Conservation (phyloP, 1,140 invertebrate genomes). For the Daktulosphaira vitifoliae region DNA sequence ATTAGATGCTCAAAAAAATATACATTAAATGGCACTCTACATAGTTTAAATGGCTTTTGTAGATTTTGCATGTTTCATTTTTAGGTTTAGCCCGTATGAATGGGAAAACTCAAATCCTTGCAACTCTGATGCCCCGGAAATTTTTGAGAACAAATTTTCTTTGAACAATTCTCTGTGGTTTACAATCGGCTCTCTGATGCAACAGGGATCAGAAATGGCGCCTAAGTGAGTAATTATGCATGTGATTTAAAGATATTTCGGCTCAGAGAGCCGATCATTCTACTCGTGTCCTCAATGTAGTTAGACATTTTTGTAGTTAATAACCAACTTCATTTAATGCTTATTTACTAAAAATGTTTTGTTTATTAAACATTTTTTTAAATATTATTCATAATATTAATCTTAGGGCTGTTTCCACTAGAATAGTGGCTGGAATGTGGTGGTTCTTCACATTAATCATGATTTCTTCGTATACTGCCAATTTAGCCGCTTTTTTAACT, state of each 20-base stretch:
- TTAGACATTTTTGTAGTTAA: too few relatives aligned
- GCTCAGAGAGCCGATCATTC: conserved; percentile 24
- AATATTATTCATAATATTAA: neutral
- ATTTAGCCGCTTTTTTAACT: conserved; percentile 92
- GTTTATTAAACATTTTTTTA: too few relatives aligned
- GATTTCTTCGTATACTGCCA: conserved; percentile 97
- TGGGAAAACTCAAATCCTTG: conserved; percentile 52
- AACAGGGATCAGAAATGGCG: conserved; percentile 48
- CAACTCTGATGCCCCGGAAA: conserved; percentile 48
- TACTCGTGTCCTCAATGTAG: neutral
- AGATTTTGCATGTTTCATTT: conserved; percentile 35
- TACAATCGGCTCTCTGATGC: conserved; percentile 49
- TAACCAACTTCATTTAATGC: too few relatives aligned
- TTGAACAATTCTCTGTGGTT: conserved; percentile 51
- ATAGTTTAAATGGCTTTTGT: neutral
- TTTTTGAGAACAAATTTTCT: conserved; percentile 50
- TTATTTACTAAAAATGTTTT: too few relatives aligned
- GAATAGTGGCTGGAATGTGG: conserved; percentile 89
- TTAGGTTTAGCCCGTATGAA: conserved; percentile 50
- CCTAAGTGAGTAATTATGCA: conserved; percentile 44
- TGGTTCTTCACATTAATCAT: conserved; percentile 98
- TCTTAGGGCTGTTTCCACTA: conserved; percentile 68
- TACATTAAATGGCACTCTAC: too few relatives aligned
- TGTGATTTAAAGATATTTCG: neutral
- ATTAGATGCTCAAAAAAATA: too few relatives aligned